A percentile compares a stretch with the other conserved stretches of the same genome.
Conservation (phyloP, 2,888 invertebrate genomes). For the Drosophila nr. perissopoda region DNA sequence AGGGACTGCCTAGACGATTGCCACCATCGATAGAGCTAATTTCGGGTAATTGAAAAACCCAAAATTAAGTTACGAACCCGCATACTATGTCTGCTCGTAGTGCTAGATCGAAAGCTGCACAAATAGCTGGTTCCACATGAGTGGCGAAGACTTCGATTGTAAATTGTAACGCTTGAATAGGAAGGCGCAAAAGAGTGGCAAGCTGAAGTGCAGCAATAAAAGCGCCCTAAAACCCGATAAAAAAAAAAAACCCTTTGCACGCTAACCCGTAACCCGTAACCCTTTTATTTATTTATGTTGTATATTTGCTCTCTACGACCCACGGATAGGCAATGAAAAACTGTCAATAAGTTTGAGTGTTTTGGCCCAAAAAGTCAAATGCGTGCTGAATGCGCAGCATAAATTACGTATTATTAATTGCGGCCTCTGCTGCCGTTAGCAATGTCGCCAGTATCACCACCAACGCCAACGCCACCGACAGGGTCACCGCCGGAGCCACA, state of each 20-base stretch:
- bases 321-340: slow-evolving; percentile 42
- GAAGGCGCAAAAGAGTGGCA: slow-evolving; percentile 48
- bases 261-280: slow-evolving; percentile 24
- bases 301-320: slow-evolving; percentile 16
- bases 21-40: slow-evolving; percentile 46
- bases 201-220: slow-evolving; percentile 70
- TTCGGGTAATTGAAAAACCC: slow-evolving; percentile 56
- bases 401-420: slow-evolving; percentile 80
- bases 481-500: slow-evolving; percentile 19
- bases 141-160: slow-evolving; percentile 58
- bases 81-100: slow-evolving; percentile 3
- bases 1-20: slow-evolving; percentile 35
- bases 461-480: slow-evolving; percentile 14
- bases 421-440: slow-evolving; percentile 49
- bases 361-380: slow-evolving; percentile 67
- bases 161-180: slow-evolving; percentile 77
- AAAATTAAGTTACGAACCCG: slow-evolving; percentile 23
- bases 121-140: slow-evolving; percentile 63
- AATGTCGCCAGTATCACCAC: slow-evolving; percentile 52
- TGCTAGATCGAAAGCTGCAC: slow-evolving; percentile 37
- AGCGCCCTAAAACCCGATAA: slow-evolving; percentile 14
- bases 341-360: slow-evolving; percentile 72
- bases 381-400: slow-evolving; percentile 62
- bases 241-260: slow-evolving; percentile 3
- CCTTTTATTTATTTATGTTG: slow-evolving; percentile 40